These are phyloP conservation scores for Drosophila eohydei DNA, from an alignment of 2,888 invertebrate species.

Conservation along the genomic window DNA sequence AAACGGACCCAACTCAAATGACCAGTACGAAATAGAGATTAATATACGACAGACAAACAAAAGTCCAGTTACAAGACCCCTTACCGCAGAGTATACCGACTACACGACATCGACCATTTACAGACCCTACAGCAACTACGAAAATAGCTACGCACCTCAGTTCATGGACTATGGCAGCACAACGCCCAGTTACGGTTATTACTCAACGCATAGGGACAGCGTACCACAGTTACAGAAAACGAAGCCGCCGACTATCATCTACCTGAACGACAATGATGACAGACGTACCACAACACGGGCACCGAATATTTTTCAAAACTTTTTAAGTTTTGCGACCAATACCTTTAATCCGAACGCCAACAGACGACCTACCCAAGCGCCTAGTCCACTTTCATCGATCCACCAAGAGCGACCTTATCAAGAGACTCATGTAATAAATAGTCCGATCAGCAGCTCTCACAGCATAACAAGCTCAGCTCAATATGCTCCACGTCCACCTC, in stretches of 20 bases:
- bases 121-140: constrained; percentile 66
- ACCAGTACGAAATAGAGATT: constrained; percentile 85
- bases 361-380: constrained; percentile 39
- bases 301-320: constrained; percentile 82
- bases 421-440: constrained; percentile 47
- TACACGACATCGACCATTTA: constrained; percentile 72
- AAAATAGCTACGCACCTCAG: constrained; percentile 67
- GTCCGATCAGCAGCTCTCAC: constrained; percentile 56
- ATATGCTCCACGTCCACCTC: constrained; percentile 43
- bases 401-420: constrained; percentile 49
- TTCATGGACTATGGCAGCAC: constrained; percentile 64
- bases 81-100: constrained; percentile 41
- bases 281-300: constrained; percentile 64
- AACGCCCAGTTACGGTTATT: constrained; percentile 60
- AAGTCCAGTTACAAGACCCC: constrained; percentile 53
- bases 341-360: constrained; percentile 56
- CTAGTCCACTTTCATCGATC: constrained; percentile 46
- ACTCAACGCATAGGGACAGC: constrained; percentile 48
- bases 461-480: constrained; percentile 24
- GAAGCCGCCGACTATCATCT: constrained; percentile 84
- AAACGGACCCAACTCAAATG: constrained; percentile 73
- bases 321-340: constrained; percentile 76
- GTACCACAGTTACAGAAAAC: constrained; percentile 66
- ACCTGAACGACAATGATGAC: constrained; percentile 81
- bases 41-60: constrained; percentile 84